Base-by-base conservation (phyloP, 2,888 invertebrate species). In the Blomia tropicalis region DNA sequence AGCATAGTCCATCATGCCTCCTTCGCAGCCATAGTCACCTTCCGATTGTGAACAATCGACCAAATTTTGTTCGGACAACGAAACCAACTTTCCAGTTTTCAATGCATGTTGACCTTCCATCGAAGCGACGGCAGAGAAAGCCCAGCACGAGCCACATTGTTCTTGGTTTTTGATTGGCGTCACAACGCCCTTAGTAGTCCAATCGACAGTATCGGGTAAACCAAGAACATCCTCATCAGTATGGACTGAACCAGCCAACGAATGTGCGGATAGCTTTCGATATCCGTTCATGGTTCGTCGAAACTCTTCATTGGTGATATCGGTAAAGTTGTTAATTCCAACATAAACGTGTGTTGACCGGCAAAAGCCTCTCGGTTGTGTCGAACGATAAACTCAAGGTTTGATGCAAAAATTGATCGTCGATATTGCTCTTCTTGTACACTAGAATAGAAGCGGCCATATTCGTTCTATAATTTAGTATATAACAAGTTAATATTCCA, bases 1-100 rank as follows among this genome's bases (percentile, higher is more conserved):
- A 0, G 64, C 64, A 19, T 59, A 7, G 22, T 51, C 47, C 17
- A 58, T 22, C 4, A 17, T 31, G 1, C 65, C 90, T 59, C 91
- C 90, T 70, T 84, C 82, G 76, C 91, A 91, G 59, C 91, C 91
- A 71, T 87, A 82, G 77, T 91, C 90, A 43, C 70, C 70, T 60
- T 84, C 89, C 66, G 79, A 77, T 2, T 74, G 70, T 64, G 88
- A 87, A 73, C 91, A 91, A 77, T 91, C 91, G 61, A 91, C 78
- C 66, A 91, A 78, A 76, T 91, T 90, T 77, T 91, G 90, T 76
- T 91, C 91, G 67, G 88, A 88, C n/a, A 91, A 80, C 1, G 88
- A 87, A 30, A 87, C 79, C 61, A 91, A 77, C 67, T 78, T 78
- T 14, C 83, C 84, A 5, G 78, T 78, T 75, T 82, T 81, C 68